phyloP scores from a whole-genome alignment of 2,113 vertebrate species.

The Mungos mungo region DNA sequence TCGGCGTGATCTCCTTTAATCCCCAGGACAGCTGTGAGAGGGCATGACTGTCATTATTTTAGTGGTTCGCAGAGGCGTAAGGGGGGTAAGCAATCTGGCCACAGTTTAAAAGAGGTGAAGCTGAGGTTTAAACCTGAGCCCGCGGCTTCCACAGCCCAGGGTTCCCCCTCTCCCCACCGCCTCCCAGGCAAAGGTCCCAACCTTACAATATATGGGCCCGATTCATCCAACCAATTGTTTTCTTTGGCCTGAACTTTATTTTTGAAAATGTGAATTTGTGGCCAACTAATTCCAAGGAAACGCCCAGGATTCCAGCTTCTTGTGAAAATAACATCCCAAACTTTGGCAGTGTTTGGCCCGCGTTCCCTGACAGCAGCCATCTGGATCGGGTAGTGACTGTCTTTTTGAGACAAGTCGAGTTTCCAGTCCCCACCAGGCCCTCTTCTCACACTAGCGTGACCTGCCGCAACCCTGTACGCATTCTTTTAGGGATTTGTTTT shows the following conservation, averaged over 20 bases:
- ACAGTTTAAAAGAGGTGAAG: neutral
- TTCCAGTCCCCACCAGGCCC: neutral
- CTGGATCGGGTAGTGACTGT: conserved; percentile 44
- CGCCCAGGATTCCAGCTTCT: conserved; percentile 52
- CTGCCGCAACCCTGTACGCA: neutral
- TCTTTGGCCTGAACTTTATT: conserved; percentile 59
- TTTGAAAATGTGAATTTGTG: conserved; percentile 30
- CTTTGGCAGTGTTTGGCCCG: conserved; percentile 57
- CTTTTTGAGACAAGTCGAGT: neutral
- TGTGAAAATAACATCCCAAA: conserved; percentile 59
- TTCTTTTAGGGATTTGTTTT: conserved; percentile 44
- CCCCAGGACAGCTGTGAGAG: neutral
- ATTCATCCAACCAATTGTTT: conserved; percentile 49
- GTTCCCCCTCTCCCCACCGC: neutral
- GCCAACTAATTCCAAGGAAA: conserved; percentile 63
- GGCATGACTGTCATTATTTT: neutral
- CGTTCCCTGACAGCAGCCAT: conserved; percentile 55
- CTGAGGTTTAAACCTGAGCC: conserved; percentile 22
- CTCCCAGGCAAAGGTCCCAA: neutral
- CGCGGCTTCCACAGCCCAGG: neutral
- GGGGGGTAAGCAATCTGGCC: neutral
- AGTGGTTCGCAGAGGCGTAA: neutral
- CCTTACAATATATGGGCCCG: neutral
- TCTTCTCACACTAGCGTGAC: neutral
- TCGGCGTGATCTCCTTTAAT: neutral